A percentile compares a stretch with the other conserved stretches of the same genome.
Evolutionary conservation across 2,797 vertebrate species (phyloP).

Genomic region (Saxicola maurus): DNA sequence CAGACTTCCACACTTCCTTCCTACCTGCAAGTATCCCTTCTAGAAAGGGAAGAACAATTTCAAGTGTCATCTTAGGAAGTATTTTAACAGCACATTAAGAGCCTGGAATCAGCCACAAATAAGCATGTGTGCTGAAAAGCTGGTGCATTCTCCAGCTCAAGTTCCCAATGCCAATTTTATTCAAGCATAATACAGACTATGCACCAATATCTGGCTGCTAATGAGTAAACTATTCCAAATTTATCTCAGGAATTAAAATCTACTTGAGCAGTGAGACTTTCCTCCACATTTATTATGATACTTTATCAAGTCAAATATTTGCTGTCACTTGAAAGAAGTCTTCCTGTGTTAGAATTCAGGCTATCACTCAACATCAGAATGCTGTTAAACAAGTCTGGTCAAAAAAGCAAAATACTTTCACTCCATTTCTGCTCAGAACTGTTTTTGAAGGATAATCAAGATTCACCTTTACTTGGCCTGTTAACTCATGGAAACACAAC

Average conservation of each 20-base stretch:
- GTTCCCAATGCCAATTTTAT: neutral
- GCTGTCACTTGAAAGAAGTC: neutral
- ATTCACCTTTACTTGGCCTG: neutral
- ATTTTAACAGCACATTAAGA: neutral
- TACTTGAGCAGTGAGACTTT: neutral
- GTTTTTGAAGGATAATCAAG: neutral
- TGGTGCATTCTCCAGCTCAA: neutral
- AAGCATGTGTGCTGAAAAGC: neutral
- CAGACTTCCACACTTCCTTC: neutral
- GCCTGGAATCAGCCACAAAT: neutral
- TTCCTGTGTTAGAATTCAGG: neutral
- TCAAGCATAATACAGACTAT: neutral
- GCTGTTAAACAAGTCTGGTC: rapidly evolving
- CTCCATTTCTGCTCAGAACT: neutral
- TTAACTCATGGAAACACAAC: rapidly evolving
- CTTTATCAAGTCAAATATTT: neutral
- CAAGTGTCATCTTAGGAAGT: neutral
- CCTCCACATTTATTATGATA: neutral
- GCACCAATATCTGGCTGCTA: neutral
- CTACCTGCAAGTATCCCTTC: neutral
- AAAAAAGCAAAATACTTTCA: neutral
- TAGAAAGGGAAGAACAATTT: neutral
- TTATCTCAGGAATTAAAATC: neutral
- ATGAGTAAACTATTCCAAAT: neutral
- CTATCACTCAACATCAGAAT: neutral